Evolutionary conservation across 1,140 invertebrate species (phyloP).

Genomic region (Gerris buenoi): DNA sequence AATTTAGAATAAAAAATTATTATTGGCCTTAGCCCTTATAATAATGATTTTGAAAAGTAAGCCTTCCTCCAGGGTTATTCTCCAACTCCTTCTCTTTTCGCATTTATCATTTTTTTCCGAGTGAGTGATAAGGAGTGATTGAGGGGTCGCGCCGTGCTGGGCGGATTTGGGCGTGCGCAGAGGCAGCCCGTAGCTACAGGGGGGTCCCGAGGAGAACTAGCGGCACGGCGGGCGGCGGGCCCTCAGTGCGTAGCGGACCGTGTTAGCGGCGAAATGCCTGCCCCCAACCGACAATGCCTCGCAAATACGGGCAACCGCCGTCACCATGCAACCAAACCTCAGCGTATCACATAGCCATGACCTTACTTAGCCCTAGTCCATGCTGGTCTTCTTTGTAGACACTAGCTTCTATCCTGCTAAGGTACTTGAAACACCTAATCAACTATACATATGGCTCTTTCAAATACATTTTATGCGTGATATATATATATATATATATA

Average conservation of each 20-base stretch:
- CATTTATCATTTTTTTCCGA: background rate
- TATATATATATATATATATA: too few relatives aligned
- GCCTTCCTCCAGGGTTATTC: too few relatives aligned
- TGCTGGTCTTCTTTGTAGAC: slow-evolving; percentile 17
- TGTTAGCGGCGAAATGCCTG: background rate
- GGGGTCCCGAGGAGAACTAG: background rate
- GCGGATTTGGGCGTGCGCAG: slow-evolving; percentile 2
- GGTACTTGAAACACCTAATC: slow-evolving; percentile 9
- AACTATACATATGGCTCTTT: background rate
- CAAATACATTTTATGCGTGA: too few relatives aligned
- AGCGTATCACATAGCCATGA: slow-evolving; percentile 4
- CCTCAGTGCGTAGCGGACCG: slow-evolving; percentile 8
- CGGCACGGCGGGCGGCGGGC: background rate
- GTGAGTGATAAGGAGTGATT: slow-evolving; percentile 1
- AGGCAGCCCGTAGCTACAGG: background rate
- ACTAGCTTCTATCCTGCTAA: slow-evolving; percentile 18
- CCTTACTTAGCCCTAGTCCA: slow-evolving; percentile 10
- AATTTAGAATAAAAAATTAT: background rate
- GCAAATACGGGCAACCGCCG: background rate
- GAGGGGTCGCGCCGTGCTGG: slow-evolving; percentile 1
- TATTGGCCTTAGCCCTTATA: background rate
- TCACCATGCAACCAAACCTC: background rate
- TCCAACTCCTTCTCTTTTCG: too few relatives aligned
- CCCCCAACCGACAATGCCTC: background rate
- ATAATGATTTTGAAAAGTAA: background rate